Evolutionary conservation across 2,113 vertebrate species (phyloP), one percentile per base, ranked within the genome.

Genomic region (Egretta garzetta): DNA sequence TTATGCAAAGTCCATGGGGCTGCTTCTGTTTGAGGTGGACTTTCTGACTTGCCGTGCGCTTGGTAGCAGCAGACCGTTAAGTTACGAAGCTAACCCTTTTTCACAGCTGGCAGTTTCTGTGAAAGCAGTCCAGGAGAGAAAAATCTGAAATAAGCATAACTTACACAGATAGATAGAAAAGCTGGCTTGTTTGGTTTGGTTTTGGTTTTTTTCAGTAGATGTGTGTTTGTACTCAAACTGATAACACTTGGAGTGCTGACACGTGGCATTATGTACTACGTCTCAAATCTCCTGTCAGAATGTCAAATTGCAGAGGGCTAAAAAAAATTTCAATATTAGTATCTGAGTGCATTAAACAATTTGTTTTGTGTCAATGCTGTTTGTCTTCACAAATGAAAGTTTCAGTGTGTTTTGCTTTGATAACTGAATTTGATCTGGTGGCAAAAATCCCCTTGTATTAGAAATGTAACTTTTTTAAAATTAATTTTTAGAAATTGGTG

Each of bases 271-370:
- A 21, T 1, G 2, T 32, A 6, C 14, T 60, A 0, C 19, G 5
- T 63, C 21, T 83, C 27, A n/a, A 56, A 45, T 76, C 62, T 80
- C 23, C 0, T 76, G 9, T 73, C 17, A 8, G 53, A 45, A 14
- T 11, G 60, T 66, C 0, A 3, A 88, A 33, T 56, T 0, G 0
- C 0, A 2, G 32, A 22, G 24, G 22, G 12, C 41, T 83, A 27
- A 70, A 90, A 49, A 64, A 33, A 26, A 1, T 43, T 4, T 56
- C 41, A 22, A 3, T 30, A 1, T 23, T 32, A 8, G 23, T 45
- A 30, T 47, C 67, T 19, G 16, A 86, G 21, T 33, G 24, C 18
- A 6, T 43, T 22, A 55, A 84, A 17, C 45, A 52, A 3, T 50
- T 64, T 50, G 43, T 43, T 86, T 33, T n/a, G 53, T 86, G 62